Base-by-base conservation (phyloP, 1,140 invertebrate species). In the Riptortus pedestris region DNA sequence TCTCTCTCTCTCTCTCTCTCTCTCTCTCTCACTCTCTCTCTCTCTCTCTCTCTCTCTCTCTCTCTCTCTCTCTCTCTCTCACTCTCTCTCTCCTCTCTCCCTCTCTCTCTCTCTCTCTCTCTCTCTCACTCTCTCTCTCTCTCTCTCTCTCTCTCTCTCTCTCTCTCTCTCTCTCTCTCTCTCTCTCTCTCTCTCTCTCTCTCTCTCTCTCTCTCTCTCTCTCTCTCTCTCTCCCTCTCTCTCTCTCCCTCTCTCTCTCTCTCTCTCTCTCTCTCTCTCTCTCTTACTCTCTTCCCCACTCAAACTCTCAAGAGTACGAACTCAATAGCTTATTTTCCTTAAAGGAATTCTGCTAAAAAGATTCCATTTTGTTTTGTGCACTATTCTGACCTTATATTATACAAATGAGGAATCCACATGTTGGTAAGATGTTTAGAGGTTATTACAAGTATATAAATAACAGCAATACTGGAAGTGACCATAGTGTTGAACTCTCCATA, bases 21-120 rank as follows among this genome's bases (percentile, higher is more conserved):
- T 33, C 52, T 51, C 43, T 55, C 47, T 51, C 48, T 51, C 48
- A n/a, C 47, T 55, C 52, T 63, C 48, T 55, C 47, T 55, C 62
- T 48, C 47, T 55, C 48, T 51, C 62, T 55, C 52, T 63, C 26
- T 63, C 52, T 63, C 47, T 55, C 48, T 55, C 62, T 63, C 52
- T 20, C 47, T 18, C 59, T 43, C 52, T 55, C 62, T 55, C 52
- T 65, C 51, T 62, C 48, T 27, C 58, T 22, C 12, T 24, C 52
- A 14, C 52, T 24, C 52, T 24, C 52, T 24, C 29, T 60, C 27
- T 58, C 11, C 7, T 5, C 62, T 63, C 62, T 63, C 62, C 55
- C 62, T 63, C 62, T 63, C 62, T 63, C 62, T 63, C 62, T 63
- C 62, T 63, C 62, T 63, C 62, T 63, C 62, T 63, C 62, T 63